Conservation (phyloP, 1,140 invertebrate species). For the Temnothorax longispinosus region DNA sequence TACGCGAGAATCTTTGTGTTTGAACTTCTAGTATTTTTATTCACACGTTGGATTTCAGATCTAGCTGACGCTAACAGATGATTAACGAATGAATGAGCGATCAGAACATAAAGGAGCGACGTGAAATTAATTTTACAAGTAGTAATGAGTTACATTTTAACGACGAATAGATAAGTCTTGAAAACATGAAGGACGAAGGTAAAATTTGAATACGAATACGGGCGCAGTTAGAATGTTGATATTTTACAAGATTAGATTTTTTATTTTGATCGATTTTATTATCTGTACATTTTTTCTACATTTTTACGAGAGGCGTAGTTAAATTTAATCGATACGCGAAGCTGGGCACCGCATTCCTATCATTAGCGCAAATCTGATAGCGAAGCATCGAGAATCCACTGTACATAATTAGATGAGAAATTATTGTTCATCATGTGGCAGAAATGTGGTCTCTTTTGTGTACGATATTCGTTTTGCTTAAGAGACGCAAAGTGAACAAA, state of each 20-base stretch:
- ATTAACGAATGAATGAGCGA: constrained; percentile 1
- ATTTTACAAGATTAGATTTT: constrained; percentile 4
- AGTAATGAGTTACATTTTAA: neutral
- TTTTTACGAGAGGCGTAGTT: constrained; percentile 39
- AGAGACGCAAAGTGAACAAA: neutral
- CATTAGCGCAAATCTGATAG: constrained; percentile 24
- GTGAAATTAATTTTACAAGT: constrained; percentile 3
- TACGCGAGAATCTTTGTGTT: neutral
- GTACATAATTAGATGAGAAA: constrained; percentile 39
- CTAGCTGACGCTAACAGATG: neutral
- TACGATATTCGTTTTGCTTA: constrained; percentile 48
- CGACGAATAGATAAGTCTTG: neutral
- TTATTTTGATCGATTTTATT: constrained; percentile 35
- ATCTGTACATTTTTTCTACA: constrained; percentile 27
- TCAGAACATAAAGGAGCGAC: neutral
- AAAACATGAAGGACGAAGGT: neutral
- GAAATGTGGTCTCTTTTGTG: constrained; percentile 53
- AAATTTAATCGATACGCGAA: constrained; percentile 27
- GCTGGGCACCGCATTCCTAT: constrained; percentile 17
- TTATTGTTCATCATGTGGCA: constrained; percentile 28
- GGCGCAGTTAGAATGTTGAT: neutral
- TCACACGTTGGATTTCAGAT: neutral
- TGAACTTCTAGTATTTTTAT: constrained; percentile 1
- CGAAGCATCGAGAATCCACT: constrained; percentile 43
- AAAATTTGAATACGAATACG: neutral